phyloP scores from a whole-genome alignment of 2,797 vertebrate genomes.

The Echiichthys vipera region DNA sequence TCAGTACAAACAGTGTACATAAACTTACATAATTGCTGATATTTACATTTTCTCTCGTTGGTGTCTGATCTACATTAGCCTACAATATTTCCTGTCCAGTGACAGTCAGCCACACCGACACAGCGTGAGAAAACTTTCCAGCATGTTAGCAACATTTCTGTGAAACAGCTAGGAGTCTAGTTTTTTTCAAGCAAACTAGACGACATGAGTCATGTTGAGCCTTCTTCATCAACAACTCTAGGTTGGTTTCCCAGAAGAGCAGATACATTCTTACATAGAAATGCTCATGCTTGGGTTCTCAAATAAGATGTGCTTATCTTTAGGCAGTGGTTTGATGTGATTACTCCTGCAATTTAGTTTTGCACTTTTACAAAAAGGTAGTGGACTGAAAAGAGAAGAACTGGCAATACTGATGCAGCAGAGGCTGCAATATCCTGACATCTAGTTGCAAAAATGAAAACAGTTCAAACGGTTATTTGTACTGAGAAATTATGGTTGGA shows the following conservation, averaged over 20 bases:
- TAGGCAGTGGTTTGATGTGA: neutral
- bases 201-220: neutral
- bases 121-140: neutral
- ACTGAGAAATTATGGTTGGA: neutral
- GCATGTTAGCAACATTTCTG: neutral
- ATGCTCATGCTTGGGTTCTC: neutral
- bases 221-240: neutral
- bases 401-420: neutral
- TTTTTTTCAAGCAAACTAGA: neutral
- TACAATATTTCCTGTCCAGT: neutral
- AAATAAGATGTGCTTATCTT: neutral
- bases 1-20: neutral
- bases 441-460: neutral
- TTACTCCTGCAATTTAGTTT: neutral
- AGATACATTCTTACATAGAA: neutral
- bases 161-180: neutral
- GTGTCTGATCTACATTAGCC: neutral
- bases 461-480: neutral
- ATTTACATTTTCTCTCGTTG: neutral
- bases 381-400: neutral
- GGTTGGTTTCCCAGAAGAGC: neutral
- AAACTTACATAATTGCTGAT: neutral
- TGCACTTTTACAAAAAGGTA: neutral
- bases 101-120: slow-evolving; percentile 1
- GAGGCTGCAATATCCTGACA: neutral